Conservation (phyloP, 2,797 vertebrate species). For the Heliangelus exortis region DNA sequence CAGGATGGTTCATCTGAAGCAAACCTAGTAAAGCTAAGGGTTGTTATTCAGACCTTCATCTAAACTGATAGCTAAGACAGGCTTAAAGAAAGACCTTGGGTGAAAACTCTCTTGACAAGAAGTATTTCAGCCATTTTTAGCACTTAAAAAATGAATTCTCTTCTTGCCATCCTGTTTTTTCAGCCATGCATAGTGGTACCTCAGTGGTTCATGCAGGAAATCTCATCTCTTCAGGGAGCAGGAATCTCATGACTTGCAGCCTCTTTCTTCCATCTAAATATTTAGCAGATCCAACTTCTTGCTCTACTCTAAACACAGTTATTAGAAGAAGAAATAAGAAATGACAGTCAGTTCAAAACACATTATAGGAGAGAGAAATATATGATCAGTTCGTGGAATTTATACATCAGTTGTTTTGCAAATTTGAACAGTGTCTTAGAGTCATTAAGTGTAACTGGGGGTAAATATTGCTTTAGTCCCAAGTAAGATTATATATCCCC, state of each 20-base stretch:
- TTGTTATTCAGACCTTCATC: neutral
- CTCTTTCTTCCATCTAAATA: neutral
- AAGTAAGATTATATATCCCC: conserved; percentile 29
- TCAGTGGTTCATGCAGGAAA: neutral
- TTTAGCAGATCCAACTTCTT: neutral
- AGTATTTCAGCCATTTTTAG: neutral
- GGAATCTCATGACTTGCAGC: neutral
- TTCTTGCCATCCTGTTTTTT: neutral
- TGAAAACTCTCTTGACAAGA: neutral
- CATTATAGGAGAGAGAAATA: neutral
- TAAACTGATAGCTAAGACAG: neutral
- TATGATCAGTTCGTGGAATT: neutral
- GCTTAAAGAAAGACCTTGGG: neutral
- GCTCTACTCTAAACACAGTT: neutral
- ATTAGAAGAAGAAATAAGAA: conserved; percentile 6
- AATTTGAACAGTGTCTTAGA: conserved; percentile 4
- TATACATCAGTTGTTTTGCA: neutral
- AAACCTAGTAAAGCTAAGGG: neutral
- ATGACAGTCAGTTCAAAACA: neutral
- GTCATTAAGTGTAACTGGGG: neutral
- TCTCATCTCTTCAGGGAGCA: neutral
- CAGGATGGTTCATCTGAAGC: neutral
- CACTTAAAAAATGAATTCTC: neutral
- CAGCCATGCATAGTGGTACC: neutral
- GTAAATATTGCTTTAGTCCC: conserved; percentile 21